phyloP scores from a whole-genome alignment of 2,797 vertebrate species.

The Brotogeris chrysoptera region DNA sequence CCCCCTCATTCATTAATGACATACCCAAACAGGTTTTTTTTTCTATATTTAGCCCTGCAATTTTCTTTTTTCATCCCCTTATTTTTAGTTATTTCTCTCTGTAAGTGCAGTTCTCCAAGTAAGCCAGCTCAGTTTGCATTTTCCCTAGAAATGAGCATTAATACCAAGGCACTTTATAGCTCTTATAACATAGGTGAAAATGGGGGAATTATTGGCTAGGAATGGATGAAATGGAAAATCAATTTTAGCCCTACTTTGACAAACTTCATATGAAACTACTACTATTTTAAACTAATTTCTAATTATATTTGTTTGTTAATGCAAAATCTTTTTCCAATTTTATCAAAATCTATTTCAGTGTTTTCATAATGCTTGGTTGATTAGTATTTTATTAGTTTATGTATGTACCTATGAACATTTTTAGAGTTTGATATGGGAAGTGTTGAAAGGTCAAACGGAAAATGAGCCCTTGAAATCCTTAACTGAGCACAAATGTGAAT shows the following conservation, averaged over 20 bases:
- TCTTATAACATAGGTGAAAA: neutral
- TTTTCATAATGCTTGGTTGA: neutral
- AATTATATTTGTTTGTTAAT: neutral
- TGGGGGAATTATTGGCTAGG: neutral
- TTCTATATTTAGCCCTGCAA: neutral
- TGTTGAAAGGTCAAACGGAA: neutral
- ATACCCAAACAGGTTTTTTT: neutral
- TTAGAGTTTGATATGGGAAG: neutral
- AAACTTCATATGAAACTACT: neutral
- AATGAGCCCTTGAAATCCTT: neutral
- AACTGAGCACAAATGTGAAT: neutral
- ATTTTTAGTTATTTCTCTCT: neutral
- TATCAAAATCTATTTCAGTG: neutral
- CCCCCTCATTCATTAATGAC: fast-evolving
- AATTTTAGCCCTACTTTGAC: neutral
- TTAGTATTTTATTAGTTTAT: neutral
- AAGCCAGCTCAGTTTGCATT: neutral
- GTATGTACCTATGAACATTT: neutral
- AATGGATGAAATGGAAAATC: neutral
- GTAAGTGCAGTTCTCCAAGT: neutral
- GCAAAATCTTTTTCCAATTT: neutral
- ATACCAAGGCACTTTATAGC: neutral
- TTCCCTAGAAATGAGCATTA: neutral
- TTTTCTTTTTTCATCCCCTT: neutral
- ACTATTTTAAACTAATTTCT: neutral